Percentiles rank a stretch among this genome's conserved stretches.
These are phyloP conservation scores for Neoaliturus tenellus DNA, from an alignment of 2,888 invertebrate genomes.

Conservation along the genomic window DNA sequence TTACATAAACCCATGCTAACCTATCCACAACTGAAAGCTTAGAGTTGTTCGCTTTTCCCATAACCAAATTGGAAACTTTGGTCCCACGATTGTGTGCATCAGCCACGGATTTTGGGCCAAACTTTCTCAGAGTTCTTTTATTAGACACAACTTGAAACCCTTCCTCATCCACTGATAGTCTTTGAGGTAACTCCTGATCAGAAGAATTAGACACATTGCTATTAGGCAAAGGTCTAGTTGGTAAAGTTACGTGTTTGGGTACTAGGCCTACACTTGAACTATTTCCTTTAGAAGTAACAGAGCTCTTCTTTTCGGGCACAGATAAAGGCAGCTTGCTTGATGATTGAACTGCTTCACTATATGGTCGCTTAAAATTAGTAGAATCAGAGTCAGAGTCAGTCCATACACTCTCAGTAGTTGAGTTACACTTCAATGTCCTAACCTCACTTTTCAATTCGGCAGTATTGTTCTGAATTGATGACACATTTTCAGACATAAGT, in stretches of 20 bases:
- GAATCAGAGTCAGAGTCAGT: too few species aligned
- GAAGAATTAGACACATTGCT: neutral
- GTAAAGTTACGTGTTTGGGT: neutral
- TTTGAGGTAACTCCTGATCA: neutral
- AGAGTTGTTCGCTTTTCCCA: conserved; percentile 1
- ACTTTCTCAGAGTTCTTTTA: neutral
- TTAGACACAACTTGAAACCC: neutral
- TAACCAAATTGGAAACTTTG: neutral
- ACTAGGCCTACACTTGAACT: neutral
- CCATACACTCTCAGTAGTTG: neutral
- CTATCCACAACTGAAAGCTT: conserved; percentile 6
- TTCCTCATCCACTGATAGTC: neutral
- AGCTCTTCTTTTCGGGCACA: neutral
- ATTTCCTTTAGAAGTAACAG: neutral
- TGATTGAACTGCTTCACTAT: neutral
- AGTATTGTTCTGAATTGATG: neutral
- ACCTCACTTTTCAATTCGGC: conserved; percentile 3
- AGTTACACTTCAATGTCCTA: neutral
- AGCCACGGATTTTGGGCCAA: neutral
- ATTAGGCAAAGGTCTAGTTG: neutral
- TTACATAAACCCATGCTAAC: conserved; percentile 1
- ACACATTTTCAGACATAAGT: neutral
- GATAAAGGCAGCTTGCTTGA: neutral
- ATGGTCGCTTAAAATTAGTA: neutral
- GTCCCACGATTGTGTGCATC: neutral